Percentiles rank a stretch among this genome's conserved stretches.
Conservation (phyloP, 2,113 vertebrate species). For the Aptenodytes patagonicus region DNA sequence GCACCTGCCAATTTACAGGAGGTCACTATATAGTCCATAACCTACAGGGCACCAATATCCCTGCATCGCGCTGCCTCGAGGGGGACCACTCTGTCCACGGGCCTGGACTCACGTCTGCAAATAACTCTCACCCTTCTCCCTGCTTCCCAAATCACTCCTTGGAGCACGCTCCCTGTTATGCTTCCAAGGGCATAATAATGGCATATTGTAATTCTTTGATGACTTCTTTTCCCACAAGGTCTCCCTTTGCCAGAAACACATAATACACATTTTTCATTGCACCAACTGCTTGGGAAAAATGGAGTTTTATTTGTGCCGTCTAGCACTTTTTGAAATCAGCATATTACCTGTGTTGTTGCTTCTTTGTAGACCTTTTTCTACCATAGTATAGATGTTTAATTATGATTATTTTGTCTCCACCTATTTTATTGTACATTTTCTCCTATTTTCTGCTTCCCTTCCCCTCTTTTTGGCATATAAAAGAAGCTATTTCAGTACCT, state of each 20-base stretch:
- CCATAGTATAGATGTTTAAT: neutral
- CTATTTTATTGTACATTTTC: neutral
- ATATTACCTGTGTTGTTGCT: neutral
- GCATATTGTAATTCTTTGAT: neutral
- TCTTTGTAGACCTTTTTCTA: neutral
- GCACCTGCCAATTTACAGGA: neutral
- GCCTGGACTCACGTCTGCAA: neutral
- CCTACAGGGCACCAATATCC: too few relatives aligned
- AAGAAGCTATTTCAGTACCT: neutral
- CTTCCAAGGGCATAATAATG: neutral
- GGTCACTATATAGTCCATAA: neutral
- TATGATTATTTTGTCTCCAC: neutral
- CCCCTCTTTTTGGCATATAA: neutral
- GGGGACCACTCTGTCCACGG: neutral
- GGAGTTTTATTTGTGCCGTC: neutral
- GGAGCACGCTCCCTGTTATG: neutral
- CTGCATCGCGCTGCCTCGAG: too few relatives aligned
- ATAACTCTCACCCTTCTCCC: neutral
- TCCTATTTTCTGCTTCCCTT: neutral
- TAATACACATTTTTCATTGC: constrained; percentile 14
- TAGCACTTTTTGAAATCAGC: neutral
- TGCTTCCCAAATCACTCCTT: neutral
- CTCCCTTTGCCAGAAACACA: neutral
- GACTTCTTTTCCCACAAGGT: constrained; percentile 20
- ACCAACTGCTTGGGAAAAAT: neutral